Base-by-base conservation (phyloP, 2,888 invertebrate genomes). In the Cheilosia soror region DNA sequence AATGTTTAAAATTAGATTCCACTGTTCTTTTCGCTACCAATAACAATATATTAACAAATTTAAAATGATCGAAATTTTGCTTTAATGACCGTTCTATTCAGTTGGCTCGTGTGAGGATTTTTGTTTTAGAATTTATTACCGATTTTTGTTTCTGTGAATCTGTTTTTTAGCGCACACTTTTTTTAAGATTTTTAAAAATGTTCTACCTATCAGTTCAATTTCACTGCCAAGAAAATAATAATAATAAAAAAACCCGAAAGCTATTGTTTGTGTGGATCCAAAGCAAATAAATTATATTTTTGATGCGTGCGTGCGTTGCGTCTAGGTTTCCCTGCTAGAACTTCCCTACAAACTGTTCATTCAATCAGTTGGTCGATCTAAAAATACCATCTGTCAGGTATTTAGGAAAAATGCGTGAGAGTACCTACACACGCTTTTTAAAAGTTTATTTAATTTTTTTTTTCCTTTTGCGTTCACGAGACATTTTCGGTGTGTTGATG, bases 181-280 rank as follows among this genome's bases (percentile, higher is more conserved):
- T 20, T 20, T 20, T 20, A 9, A 0, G 3, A 37, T 37, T 37
- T 11, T 9, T 2, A 33, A 33, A 33, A 33, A 33, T 33, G 1
- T 33, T 9, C 9, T 9, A 9, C 33, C 9, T 3, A 9, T 9
- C 33, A 33, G 9, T 9, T 33, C 31, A 31, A 11, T 31, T 47
- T 62, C 4, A 11, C 15, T 63, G 63, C 49, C 49, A 65, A 65
- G 37, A 65, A 65, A 65, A 65, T 20, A 47, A 31, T 37, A 65
- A 63, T 25, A 65, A 65, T 51, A 65, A 31, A 31, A 20, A 37
- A 27, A n/a, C 6, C 33, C 1, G n/a, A 51, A 51, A 65, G 33
- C 27, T 25, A 40, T 33, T 37, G 25, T 37, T 13, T 11, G 11
- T 37, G 11, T 4, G 11, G 37, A 37, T 47, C n/a, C 4, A 11